phyloP scores from a whole-genome alignment of 2,113 vertebrate genomes.

The Poecile atricapillus region DNA sequence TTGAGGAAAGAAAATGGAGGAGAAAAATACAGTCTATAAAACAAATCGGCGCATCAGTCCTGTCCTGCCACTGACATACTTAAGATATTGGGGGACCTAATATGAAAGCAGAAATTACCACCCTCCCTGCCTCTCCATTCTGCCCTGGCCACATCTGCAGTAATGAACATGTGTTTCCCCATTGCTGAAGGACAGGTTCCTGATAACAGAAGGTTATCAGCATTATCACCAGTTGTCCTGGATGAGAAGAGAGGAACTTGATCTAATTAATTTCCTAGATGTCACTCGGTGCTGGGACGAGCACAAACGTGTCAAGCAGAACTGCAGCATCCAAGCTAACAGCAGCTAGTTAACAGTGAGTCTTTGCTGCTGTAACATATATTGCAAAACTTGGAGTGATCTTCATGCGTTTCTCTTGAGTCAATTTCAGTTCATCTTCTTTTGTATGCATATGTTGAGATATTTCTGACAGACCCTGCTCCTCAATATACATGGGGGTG shows the following conservation, averaged over 20 bases:
- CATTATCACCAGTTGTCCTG: background rate
- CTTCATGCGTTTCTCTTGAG: background rate
- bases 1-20: background rate
- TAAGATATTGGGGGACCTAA: background rate
- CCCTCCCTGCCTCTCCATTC: background rate
- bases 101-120: background rate
- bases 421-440: background rate
- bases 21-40: background rate
- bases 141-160: background rate
- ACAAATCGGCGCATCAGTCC: background rate
- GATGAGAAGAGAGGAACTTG: background rate
- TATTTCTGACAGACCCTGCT: background rate
- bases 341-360: background rate
- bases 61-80: background rate
- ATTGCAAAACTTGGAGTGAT: background rate
- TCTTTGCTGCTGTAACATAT: background rate
- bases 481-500: accelerated
- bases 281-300: background rate
- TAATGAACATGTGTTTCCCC: background rate
- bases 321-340: too few relatives aligned
- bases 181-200: background rate
- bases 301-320: background rate
- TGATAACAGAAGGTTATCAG: background rate
- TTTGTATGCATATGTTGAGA: background rate
- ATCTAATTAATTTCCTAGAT: background rate